phyloP scores from a whole-genome alignment of 1,140 invertebrate species.

The Laodelphax striatellus region DNA sequence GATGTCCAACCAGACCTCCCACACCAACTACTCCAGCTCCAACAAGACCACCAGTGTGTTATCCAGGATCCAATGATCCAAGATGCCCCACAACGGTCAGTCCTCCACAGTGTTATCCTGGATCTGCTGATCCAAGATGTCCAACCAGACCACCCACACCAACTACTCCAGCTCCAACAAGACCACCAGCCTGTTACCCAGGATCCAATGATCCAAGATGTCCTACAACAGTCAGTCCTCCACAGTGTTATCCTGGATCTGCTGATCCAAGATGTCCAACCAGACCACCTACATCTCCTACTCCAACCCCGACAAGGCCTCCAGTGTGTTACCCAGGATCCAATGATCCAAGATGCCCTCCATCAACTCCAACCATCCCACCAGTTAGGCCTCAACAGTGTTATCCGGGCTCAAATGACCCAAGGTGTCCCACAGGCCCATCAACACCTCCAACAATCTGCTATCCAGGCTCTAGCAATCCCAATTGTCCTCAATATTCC shows the following conservation, averaged over 20 bases:
- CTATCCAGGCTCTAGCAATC: constrained; percentile 35
- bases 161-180: constrained; percentile 22
- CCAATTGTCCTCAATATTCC: constrained; percentile 30
- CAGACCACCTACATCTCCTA: constrained; percentile 34
- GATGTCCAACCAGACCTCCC: constrained; percentile 12
- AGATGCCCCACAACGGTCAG: constrained; percentile 26
- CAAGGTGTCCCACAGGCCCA: constrained; percentile 22
- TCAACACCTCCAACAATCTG: constrained; percentile 23
- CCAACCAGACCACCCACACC: constrained; percentile 13
- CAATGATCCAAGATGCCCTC: constrained; percentile 25
- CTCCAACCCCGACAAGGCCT: constrained; percentile 28
- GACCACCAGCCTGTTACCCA: constrained; percentile 21
- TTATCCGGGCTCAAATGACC: constrained; percentile 26
- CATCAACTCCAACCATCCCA: constrained; percentile 15
- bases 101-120: constrained; percentile 22
- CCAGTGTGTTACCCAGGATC: constrained; percentile 27
- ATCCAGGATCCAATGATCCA: constrained; percentile 26
- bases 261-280: constrained; percentile 34
- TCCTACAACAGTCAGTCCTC: constrained; percentile 16
- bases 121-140: constrained; percentile 26
- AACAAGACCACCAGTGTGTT: constrained; percentile 14
- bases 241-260: constrained; percentile 14
- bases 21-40: constrained; percentile 22
- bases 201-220: constrained; percentile 26
- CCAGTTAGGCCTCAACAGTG: constrained; percentile 13